Evolutionary conservation across 1,140 invertebrate genomes (phyloP), one percentile per base, ranked within the genome.

Genomic region (Brachionus paranguensis): DNA sequence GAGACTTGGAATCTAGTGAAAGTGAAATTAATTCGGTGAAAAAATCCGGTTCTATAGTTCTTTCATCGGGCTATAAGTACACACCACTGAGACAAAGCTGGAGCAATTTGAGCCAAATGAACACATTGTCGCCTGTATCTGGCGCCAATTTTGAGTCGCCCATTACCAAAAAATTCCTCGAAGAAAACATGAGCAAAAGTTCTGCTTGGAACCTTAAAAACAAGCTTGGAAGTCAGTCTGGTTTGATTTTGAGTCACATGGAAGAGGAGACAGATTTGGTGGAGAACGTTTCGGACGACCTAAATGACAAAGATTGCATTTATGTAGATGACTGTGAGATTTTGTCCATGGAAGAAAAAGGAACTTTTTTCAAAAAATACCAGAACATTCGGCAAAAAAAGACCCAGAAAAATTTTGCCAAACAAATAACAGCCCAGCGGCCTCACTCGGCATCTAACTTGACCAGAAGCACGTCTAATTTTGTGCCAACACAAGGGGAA

Each of bases 381-480:
- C 50, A 81, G 33, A 81, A 81, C 45, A 81, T 81, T 68, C 12
- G 78, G 60, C 78, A 81, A 60, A 81, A 81, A 68, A 81, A 81
- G 27, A 64, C 78, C 12, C 78, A 81, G 41, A 60, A 68, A 60
- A 64, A 81, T 65, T 68, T 64, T 37, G 17, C 78, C 27, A 64
- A 20, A 29, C 24, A 81, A 81, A 12, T 76, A 1, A 47, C 43
- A 27, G 43, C 43, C 4, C 27, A 76, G 24, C 33, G 72, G 7
- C 72, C 72, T 3, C 72, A 76, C n/a, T 76, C 72, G 27, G 72
- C 72, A 3, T 76, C 72, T 5, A 76, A 76, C 33, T 37, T 76
- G 24, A 47, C 47, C 20, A 24, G 72, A 50, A 50, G 43, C 12
- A 27, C 43, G 1, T 76, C 72, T 24, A 76, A 76, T 29, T 76